These are phyloP conservation scores for Melanotaenia duboulayi DNA, from an alignment of 2,113 vertebrate genomes.

Conservation along the genomic window DNA sequence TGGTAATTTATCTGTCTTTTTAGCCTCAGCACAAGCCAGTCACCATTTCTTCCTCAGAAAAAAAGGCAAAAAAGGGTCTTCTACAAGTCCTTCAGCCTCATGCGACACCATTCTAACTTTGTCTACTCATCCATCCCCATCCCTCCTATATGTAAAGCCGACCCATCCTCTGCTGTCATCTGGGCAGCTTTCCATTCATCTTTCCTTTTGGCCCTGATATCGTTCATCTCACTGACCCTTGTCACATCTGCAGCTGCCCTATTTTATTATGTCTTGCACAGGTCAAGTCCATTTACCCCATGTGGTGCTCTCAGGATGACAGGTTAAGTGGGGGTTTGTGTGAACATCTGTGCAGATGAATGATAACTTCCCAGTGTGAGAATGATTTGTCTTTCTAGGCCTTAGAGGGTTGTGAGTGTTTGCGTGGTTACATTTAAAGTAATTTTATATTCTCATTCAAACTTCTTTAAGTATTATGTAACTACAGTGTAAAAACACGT, in stretches of 20 bases:
- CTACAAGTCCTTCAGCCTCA: conserved; percentile 13
- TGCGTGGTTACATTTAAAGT: background rate
- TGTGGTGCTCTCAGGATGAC: conserved; percentile 14
- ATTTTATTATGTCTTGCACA: conserved; percentile 15
- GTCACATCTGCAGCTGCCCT: conserved; percentile 27
- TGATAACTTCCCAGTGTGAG: conserved; percentile 35
- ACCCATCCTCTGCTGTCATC: conserved; percentile 49
- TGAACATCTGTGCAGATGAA: conserved; percentile 46
- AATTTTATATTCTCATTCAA: background rate
- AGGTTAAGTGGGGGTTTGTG: conserved; percentile 42
- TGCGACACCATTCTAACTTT: conserved; percentile 34
- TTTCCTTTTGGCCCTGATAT: conserved; percentile 34
- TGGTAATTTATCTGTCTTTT: too few species aligned
- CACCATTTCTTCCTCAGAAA: conserved; percentile 25
- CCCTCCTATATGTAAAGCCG: conserved; percentile 19
- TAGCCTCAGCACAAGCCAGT: conserved; percentile 20
- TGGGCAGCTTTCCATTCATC: conserved; percentile 47
- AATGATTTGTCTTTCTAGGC: conserved; percentile 18
- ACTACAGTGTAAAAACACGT: conserved; percentile 4
- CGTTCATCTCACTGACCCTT: conserved; percentile 49
- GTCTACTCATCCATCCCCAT: conserved; percentile 31
- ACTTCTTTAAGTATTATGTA: conserved; percentile 6
- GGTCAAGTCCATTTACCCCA: conserved; percentile 57
- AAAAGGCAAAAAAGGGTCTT: conserved; percentile 16
- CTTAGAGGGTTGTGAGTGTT: conserved; percentile 1